phyloP scores from a whole-genome alignment of 2,113 vertebrate species.

The Scomber scombrus region DNA sequence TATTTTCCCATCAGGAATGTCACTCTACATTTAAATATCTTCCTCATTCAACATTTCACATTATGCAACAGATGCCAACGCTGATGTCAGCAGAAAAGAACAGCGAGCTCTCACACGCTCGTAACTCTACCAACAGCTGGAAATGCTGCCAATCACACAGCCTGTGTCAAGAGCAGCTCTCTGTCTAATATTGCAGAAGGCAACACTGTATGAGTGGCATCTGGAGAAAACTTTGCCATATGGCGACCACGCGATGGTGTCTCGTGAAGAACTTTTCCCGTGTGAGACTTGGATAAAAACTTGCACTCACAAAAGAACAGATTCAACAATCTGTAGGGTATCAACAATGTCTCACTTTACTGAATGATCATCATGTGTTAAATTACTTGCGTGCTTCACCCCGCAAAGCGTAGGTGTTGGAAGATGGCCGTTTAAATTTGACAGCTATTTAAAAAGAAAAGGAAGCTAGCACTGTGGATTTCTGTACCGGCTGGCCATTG shows the following conservation, averaged over 20 bases:
- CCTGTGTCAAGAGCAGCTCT: conserved; percentile 46
- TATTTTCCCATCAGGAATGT: background rate
- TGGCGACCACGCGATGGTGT: conserved; percentile 25
- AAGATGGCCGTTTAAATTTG: conserved; percentile 47
- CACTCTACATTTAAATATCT: conserved; percentile 29
- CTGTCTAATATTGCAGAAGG: conserved; percentile 24
- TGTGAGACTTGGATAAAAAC: conserved; percentile 15
- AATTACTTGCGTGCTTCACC: conserved; percentile 47
- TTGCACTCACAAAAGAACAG: conserved; percentile 22
- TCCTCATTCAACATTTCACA: conserved; percentile 35
- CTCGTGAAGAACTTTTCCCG: conserved; percentile 30
- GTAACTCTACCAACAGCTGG: conserved; percentile 57
- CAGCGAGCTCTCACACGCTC: conserved; percentile 15
- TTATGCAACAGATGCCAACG: conserved; percentile 55
- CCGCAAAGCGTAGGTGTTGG: conserved; percentile 39
- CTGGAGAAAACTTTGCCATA: conserved; percentile 59
- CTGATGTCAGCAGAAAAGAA: conserved; percentile 52
- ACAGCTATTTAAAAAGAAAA: conserved; percentile 34
- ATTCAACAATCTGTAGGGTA: conserved; percentile 45
- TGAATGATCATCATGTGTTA: conserved; percentile 56
- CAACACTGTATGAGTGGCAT: conserved; percentile 28
- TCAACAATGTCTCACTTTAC: conserved; percentile 45
- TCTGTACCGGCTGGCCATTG: conserved; percentile 34
- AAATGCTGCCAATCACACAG: conserved; percentile 62
- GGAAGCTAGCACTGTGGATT: background rate